Evolutionary conservation across 2,797 vertebrate genomes (phyloP).

Genomic region (Meda fulgida): DNA sequence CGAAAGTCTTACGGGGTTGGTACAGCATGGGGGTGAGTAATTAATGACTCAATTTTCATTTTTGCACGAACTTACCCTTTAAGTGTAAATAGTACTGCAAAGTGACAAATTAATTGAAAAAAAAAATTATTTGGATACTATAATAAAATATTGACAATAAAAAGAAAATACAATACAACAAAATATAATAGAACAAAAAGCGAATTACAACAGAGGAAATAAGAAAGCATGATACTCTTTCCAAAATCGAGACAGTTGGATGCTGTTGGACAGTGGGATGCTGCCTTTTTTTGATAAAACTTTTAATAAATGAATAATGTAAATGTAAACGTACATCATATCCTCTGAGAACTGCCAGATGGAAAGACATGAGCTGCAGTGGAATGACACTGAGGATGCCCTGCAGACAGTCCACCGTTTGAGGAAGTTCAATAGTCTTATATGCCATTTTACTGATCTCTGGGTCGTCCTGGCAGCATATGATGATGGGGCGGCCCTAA

Average conservation of each 20-base stretch:
- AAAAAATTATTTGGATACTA: too few species aligned
- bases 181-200: too few species aligned
- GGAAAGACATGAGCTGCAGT: conserved; percentile 93
- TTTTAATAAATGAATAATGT: neutral
- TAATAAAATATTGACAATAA: neutral
- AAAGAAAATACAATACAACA: too few species aligned
- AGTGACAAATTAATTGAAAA: neutral
- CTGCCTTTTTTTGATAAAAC: neutral
- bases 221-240: neutral
- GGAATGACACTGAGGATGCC: conserved; percentile 93
- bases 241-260: neutral
- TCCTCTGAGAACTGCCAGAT: conserved; percentile 93
- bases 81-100: neutral
- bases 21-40: too few species aligned
- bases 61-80: too few species aligned
- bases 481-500: conserved; percentile 92
- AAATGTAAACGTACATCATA: conserved; percentile 83
- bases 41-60: too few species aligned
- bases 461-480: conserved; percentile 88
- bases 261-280: too few species aligned
- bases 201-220: too few species aligned
- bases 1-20: too few species aligned
- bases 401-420: conserved; percentile 94
- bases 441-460: conserved; percentile 88
- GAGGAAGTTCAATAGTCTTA: conserved; percentile 90